These are phyloP conservation scores for Apis dorsata DNA, from an alignment of 1,140 invertebrate species.

Conservation along the genomic window DNA sequence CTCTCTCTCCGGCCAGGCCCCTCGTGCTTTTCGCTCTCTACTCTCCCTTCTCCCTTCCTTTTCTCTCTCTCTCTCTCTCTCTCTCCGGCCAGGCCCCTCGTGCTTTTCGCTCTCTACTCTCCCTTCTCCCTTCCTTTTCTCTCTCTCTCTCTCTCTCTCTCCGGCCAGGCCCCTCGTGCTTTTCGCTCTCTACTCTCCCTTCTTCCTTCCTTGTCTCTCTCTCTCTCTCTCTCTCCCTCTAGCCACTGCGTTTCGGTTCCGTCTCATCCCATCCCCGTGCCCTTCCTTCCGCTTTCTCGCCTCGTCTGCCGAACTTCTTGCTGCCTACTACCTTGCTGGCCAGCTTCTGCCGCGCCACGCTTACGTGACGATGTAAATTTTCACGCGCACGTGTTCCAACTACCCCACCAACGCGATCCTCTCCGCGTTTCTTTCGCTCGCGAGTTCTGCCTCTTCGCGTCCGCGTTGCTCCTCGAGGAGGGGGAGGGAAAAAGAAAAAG, in stretches of 20 bases:
- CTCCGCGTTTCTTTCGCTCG: constrained; percentile 57
- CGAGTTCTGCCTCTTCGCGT: background rate
- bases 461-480: too few species aligned
- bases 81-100: background rate
- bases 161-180: background rate
- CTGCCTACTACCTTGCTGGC: background rate
- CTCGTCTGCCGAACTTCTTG: constrained; percentile 5
- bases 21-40: background rate
- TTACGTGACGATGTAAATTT: constrained; percentile 60
- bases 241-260: background rate
- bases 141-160: background rate
- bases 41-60: constrained; percentile 10
- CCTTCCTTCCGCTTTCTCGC: constrained; percentile 11
- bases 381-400: constrained; percentile 63
- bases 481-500: too few species aligned
- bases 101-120: background rate
- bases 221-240: too few species aligned
- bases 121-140: constrained; percentile 12
- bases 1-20: background rate
- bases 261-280: background rate
- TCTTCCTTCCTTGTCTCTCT: constrained; percentile 29
- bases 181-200: background rate
- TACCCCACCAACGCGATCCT: constrained; percentile 23
- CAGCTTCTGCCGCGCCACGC: constrained; percentile 47
- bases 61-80: background rate